Base-by-base conservation (phyloP, 1,140 invertebrate species). In the Micrasema minimum region DNA sequence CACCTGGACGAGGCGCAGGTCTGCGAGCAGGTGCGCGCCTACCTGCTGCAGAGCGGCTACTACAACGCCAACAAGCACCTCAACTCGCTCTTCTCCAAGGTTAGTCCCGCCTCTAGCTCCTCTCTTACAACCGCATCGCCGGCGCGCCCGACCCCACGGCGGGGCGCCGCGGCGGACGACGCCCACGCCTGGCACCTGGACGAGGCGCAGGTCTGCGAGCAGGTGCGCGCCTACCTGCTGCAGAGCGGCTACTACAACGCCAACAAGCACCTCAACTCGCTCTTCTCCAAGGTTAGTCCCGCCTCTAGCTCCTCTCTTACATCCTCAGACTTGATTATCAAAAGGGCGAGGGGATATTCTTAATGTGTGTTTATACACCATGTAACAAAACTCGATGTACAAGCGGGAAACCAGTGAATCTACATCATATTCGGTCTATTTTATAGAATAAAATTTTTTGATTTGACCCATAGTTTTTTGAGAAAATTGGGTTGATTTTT, bases 81-180 rank as follows among this genome's bases (percentile, higher is more conserved):
- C 50, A 91, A 91, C 78, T 92, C 90, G 45, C 88, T 94, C 80
- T 94, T 94, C 86, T 91, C 91, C 71, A 94, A 94, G 88, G 92
- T 93, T 80, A 31, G 23, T 16, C 26, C 26, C n/a, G n/a, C n/a
- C n/a, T n/a, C n/a, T n/a, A n/a, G n/a, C n/a, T n/a, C n/a, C n/a
- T n/a, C n/a, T n/a, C n/a, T n/a, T n/a, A n/a, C 76, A 93, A 93
- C 84, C 65, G 86, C 76, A 88, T 88, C 64, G 86, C 85, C 80
- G 91, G 91, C n/a, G 91, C 91, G 20, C 90, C 92, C 16, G 95
- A 96, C 83, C 93, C 94, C 2, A 96, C 94, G 0, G 94, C 94
- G 43, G 94, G n/a, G 94, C 12, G 92, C 92, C 4, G 91, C 92
- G 74, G 92, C 91, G 7, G 92, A 93, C 75, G 93, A 93, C 74